These are phyloP conservation scores for Resseliella maxima DNA, from an alignment of 2,888 invertebrate species.

Conservation along the genomic window DNA sequence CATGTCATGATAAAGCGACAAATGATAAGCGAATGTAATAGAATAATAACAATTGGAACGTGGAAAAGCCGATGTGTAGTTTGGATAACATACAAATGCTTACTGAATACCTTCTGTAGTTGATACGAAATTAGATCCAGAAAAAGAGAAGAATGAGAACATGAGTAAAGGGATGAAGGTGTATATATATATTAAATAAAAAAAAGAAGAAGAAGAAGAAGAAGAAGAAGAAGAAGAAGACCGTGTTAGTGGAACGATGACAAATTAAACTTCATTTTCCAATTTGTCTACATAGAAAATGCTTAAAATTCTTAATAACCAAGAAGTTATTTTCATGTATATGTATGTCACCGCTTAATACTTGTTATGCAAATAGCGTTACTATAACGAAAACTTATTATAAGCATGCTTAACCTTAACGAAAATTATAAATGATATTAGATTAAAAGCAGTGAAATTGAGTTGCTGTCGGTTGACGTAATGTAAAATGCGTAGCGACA, in stretches of 20 bases:
- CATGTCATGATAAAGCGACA: background rate
- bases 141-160: background rate
- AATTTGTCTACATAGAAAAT: conserved; percentile 17
- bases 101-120: too few relatives aligned
- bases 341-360: background rate
- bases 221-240: too few relatives aligned
- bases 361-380: background rate
- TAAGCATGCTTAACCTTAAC: conserved; percentile 18
- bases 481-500: background rate
- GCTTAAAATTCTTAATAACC: background rate
- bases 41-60: background rate
- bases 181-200: background rate
- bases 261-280: conserved; percentile 53
- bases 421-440: conserved; percentile 41
- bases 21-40: conserved; percentile 14
- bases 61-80: background rate
- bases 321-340: background rate
- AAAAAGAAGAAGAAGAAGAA: too few relatives aligned
- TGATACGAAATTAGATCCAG: too few relatives aligned
- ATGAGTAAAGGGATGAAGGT: background rate
- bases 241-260: background rate
- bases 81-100: background rate
- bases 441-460: conserved; percentile 8
- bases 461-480: background rate
- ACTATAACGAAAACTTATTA: conserved; percentile 16